Percentiles rank a stretch among this genome's conserved stretches.
These are phyloP conservation scores for Parambassis ranga DNA, from an alignment of 2,797 vertebrate genomes.

Conservation along the genomic window DNA sequence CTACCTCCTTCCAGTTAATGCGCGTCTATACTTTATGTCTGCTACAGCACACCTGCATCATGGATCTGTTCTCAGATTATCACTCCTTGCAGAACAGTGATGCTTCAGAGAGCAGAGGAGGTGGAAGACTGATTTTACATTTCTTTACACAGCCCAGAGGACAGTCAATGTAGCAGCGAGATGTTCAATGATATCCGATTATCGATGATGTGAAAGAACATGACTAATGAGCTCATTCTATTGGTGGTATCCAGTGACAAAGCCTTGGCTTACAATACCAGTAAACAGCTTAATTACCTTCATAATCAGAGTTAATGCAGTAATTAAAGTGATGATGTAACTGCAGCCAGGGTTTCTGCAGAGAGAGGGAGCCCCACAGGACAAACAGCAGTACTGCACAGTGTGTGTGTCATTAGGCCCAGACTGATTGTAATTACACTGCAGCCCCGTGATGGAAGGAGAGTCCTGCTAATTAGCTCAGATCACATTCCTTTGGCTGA, in stretches of 20 bases:
- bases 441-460: slow-evolving; percentile 80
- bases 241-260: too few relatives aligned
- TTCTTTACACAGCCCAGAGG: neutral
- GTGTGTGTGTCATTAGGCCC: slow-evolving; percentile 57
- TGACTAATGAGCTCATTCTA: too few relatives aligned
- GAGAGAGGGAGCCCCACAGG: slow-evolving; percentile 45
- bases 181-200: too few relatives aligned
- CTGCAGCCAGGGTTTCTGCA: slow-evolving; percentile 24
- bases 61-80: neutral
- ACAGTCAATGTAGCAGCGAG: neutral
- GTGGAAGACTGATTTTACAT: too few relatives aligned
- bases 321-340: slow-evolving; percentile 40
- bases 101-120: neutral
- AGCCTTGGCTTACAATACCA: slow-evolving; percentile 6
- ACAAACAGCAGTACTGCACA: slow-evolving; percentile 62
- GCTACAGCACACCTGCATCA: neutral
- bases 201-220: too few relatives aligned
- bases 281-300: slow-evolving; percentile 44
- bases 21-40: slow-evolving; percentile 12
- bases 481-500: slow-evolving; percentile 81
- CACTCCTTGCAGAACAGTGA: neutral
- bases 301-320: slow-evolving; percentile 43
- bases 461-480: slow-evolving; percentile 85
- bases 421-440: slow-evolving; percentile 86
- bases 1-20: slow-evolving; percentile 17